Base-by-base conservation (phyloP, 1,140 invertebrate species). In the Aphaenogaster ashmeadi region DNA sequence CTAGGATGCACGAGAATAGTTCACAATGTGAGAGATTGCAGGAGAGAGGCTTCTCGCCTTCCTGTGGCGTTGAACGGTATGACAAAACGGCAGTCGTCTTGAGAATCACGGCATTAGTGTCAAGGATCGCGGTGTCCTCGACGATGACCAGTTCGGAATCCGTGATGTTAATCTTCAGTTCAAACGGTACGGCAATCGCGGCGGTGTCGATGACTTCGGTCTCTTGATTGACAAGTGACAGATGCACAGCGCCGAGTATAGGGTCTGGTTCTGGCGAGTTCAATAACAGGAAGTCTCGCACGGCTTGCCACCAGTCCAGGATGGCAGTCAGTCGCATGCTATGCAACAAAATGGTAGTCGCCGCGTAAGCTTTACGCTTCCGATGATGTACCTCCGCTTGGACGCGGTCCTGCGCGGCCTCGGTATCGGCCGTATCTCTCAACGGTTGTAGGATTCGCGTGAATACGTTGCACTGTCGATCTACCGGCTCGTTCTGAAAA, bases 311-410 rank as follows among this genome's bases (percentile, higher is more conserved):
- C 98, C 99, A 99, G 94, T 99, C 98, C 90, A 99, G 96, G 67
- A 99, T 97, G 0, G 98, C 98, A 96, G 99, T 99, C 6, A 99
- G 95, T 69, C 99, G 96, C 98, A 99, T 99, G 93, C 99, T 99
- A 94, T 99, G 99, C 3, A 99, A 95, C 27, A 99, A 95, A 78
- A 99, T 97, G 0, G 98, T 99, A 80, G 99, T 98, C 86, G 98
- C 97, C 0, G 97, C 97, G n/a, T 96, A 96, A 87, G 97, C 97
- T 0, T 94, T 95, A 13, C 97, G 95, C 93, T 97, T 97, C 41
- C 97, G 96, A 89, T 94, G 94, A 86, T 99, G 98, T 52, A 99
- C 96, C 95, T 99, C 98, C 0, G 97, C 98, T 94, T 98, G 98
- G 8, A 98, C 97, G 21, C 96, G 94, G 93, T 97, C 96, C 27